Conservation (phyloP, 1,140 invertebrate species). For the Rhizoglyphus robini region DNA sequence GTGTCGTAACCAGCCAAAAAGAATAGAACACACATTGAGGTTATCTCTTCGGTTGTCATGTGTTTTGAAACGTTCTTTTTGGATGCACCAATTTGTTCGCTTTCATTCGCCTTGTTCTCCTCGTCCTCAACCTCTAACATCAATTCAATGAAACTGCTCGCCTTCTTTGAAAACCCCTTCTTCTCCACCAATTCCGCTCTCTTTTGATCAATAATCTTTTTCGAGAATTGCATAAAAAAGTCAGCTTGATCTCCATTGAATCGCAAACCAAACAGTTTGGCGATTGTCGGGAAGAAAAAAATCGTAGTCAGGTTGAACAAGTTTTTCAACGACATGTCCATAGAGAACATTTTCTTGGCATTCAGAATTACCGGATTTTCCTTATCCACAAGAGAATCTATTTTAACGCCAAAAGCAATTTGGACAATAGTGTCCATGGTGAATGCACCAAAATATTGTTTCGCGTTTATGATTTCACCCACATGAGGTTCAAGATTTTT, state of each 20-base stretch:
- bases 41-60: conserved; percentile 36
- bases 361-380: conserved; percentile 31
- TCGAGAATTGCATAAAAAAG: no score
- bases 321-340: no score
- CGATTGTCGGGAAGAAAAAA: no score
- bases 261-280: no score
- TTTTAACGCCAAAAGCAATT: conserved; percentile 44
- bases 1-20: conserved; percentile 53
- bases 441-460: conserved; percentile 31
- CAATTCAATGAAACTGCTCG: conserved; percentile 25
- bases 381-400: conserved; percentile 40
- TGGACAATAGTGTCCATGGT: conserved; percentile 46
- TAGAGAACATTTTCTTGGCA: no score
- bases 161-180: no score
- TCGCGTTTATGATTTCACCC: conserved; percentile 9
- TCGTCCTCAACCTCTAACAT: neutral
- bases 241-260: no score
- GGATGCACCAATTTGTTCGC: no score
- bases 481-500: neutral
- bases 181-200: no score
- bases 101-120: neutral
- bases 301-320: no score
- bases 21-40: conserved; percentile 48
- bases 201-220: no score
- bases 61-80: no score